A percentile compares a stretch with the other conserved stretches of the same genome.
phyloP scores from a whole-genome alignment of 2,797 vertebrate genomes.

The Chromobotia macracanthus region DNA sequence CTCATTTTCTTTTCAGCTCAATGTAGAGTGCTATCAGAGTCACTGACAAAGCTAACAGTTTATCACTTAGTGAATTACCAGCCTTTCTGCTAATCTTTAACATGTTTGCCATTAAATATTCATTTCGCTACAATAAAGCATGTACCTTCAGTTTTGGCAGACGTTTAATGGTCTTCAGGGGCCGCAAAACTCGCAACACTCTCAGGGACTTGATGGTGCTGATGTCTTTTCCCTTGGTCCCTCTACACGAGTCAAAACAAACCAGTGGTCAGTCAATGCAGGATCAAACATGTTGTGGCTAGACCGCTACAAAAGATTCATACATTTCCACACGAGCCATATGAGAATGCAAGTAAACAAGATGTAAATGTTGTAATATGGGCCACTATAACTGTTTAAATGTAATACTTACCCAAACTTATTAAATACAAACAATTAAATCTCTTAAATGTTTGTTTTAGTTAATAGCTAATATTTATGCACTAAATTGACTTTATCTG shows the following conservation, averaged over 20 bases:
- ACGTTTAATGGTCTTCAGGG: conserved; percentile 96
- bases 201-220: conserved; percentile 97
- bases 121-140: neutral
- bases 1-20: too few relatives aligned
- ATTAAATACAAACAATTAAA: neutral
- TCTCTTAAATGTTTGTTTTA: neutral
- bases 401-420: conserved; percentile 18
- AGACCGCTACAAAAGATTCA: conserved; percentile 7
- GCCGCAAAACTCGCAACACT: conserved; percentile 90
- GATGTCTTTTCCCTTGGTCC: conserved; percentile 97
- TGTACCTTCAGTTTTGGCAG: conserved; percentile 95
- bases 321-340: conserved; percentile 26
- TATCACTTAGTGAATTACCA: too few relatives aligned
- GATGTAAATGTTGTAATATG: conserved; percentile 7
- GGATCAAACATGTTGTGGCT: conserved; percentile 14
- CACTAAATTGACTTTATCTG: conserved; percentile 10
- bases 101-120: neutral
- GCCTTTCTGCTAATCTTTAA: neutral
- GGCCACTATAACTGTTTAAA: neutral
- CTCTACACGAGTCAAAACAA: conserved; percentile 74
- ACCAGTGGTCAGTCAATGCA: neutral
- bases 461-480: conserved; percentile 28
- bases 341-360: conserved; percentile 24
- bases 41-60: too few relatives aligned
- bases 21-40: too few relatives aligned